These are phyloP conservation scores for Gallirallus australis DNA, from an alignment of 2,797 vertebrate species.

Conservation along the genomic window DNA sequence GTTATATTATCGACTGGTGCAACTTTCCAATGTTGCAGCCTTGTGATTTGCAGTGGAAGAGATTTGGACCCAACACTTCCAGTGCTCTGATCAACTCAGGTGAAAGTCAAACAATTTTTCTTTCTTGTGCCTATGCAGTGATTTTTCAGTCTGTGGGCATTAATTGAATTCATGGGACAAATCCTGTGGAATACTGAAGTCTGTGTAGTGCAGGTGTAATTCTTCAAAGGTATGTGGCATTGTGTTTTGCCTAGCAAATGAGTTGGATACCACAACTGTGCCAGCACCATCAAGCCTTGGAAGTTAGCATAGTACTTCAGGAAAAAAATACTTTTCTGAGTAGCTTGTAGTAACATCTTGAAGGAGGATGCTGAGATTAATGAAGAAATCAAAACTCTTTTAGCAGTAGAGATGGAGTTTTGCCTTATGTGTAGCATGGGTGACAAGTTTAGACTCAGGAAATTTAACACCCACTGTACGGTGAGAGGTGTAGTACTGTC, in stretches of 20 bases:
- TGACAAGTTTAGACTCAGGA: background rate
- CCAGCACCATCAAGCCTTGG: background rate
- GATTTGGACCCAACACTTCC: slow-evolving; percentile 70
- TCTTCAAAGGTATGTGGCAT: background rate
- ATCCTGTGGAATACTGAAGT: background rate
- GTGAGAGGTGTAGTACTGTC: background rate
- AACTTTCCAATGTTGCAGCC: slow-evolving; percentile 2
- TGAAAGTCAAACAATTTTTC: slow-evolving; percentile 43
- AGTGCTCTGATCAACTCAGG: slow-evolving; percentile 78
- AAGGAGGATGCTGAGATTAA: background rate
- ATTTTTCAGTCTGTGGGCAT: background rate
- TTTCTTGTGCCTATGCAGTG: background rate
- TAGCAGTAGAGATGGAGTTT: background rate
- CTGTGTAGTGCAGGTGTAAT: background rate
- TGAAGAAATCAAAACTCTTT: background rate
- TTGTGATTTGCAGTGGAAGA: slow-evolving; percentile 84
- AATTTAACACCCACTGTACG: background rate
- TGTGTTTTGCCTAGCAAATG: background rate
- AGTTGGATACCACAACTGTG: background rate
- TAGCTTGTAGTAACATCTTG: background rate
- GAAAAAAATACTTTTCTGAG: background rate
- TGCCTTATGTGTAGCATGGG: background rate
- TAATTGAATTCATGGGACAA: background rate
- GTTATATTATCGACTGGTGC: slow-evolving; percentile 89
- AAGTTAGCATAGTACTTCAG: background rate